These are phyloP conservation scores for Sapayoa aenigma DNA, from an alignment of 2,113 vertebrate genomes.

Conservation along the genomic window DNA sequence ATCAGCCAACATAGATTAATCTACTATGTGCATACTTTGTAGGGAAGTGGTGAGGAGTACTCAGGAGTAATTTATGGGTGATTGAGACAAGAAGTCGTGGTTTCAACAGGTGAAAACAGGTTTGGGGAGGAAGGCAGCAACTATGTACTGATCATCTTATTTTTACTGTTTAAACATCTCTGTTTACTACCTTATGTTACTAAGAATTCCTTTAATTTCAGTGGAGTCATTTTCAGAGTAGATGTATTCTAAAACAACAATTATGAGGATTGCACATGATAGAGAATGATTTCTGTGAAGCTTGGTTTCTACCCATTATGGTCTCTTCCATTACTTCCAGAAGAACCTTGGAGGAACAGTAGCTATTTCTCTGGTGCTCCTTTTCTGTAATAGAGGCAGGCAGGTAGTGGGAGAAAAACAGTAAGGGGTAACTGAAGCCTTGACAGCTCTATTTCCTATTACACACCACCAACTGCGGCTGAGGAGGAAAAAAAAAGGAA, in stretches of 20 bases:
- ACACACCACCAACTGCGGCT: background rate
- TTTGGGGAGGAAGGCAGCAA: background rate
- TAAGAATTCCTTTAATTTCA: background rate
- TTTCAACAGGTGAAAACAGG: background rate
- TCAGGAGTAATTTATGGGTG: background rate
- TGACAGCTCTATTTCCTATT: background rate
- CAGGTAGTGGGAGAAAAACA: background rate
- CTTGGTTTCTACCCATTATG: rapidly evolving
- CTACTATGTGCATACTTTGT: background rate
- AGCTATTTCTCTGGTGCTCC: background rate
- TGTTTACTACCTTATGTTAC: background rate
- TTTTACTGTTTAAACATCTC: too few relatives aligned
- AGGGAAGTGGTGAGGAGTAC: background rate
- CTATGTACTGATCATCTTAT: background rate
- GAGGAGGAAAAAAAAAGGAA: background rate
- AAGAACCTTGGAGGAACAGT: background rate
- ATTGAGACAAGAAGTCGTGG: background rate
- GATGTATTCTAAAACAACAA: background rate
- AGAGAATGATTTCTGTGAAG: background rate
- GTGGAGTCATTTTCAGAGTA: background rate
- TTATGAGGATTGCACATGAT: background rate
- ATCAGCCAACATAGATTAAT: background rate
- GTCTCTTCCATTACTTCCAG: background rate
- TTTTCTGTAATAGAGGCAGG: background rate
- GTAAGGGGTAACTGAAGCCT: background rate